Evolutionary conservation across 2,888 invertebrate species (phyloP), one percentile per base, ranked within the genome.

Genomic region (Holacanthella duospinosa): DNA sequence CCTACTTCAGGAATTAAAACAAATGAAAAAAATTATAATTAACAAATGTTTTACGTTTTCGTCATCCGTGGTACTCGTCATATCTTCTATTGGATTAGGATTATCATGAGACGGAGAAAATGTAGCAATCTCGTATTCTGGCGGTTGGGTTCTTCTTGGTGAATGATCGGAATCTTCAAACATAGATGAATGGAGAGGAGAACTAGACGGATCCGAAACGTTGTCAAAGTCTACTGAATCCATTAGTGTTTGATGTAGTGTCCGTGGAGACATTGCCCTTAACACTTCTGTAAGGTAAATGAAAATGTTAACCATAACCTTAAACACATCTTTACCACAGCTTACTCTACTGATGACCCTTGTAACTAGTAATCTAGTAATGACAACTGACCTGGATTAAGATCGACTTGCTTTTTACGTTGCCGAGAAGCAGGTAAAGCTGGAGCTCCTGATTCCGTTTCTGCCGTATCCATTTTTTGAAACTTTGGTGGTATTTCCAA

Each of bases 81-180:
- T 53, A 64, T 71, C 66, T 55, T 71, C 69, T 60, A 71, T 69
- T 12, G 71, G 71, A 59, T 69, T 71, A 16, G 63, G 66, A 63
- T 70, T 68, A 3, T 65, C 62, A 43, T 64, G 57, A 6, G 58
- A 58, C n/a, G 66, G 69, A 4, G 59, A 65, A 24, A 61, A 57
- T 1, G 69, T 67, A 12, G 69, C 66, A 1, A 69, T 65, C 59
- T 68, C 67, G 43, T 66, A 66, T 58, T 70, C 66, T 16, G n/a
- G n/a, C n/a, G n/a, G n/a, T n/a, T n/a, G n/a, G n/a, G n/a, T n/a
- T n/a, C n/a, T n/a, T n/a, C n/a, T n/a, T n/a, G n/a, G n/a, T n/a
- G n/a, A n/a, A n/a, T n/a, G n/a, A 53, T 53, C 25, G 6, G 21
- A 25, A n/a, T 53, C 53, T 21, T n/a, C 53, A 21, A 25, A 53